phyloP scores from a whole-genome alignment of 2,113 vertebrate species.

The Cyprinodon brontotheroides region DNA sequence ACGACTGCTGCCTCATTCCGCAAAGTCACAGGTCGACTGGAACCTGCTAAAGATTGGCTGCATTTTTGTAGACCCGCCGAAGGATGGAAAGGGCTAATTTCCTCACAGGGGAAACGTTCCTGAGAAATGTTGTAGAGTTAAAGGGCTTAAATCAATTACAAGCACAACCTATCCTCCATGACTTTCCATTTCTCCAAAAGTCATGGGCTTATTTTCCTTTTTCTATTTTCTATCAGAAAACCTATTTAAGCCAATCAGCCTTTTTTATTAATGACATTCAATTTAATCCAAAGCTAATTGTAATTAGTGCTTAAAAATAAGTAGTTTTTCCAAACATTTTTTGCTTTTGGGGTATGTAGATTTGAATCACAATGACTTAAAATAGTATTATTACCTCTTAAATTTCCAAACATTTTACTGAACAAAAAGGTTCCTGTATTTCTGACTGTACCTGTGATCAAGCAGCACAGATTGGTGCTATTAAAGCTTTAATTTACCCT shows the following conservation, averaged over 20 bases:
- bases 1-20: constrained; percentile 35
- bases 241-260: no score
- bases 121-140: not conserved
- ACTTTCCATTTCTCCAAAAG: not conserved
- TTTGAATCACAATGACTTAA: not conserved
- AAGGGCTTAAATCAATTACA: not conserved
- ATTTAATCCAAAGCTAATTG: not conserved
- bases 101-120: constrained; percentile 25
- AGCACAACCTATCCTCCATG: not conserved
- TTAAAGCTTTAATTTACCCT: no score
- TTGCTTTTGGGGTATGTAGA: not conserved
- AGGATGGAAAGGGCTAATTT: constrained; percentile 34
- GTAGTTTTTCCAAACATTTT: not conserved
- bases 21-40: constrained; percentile 31
- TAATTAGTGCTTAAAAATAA: not conserved
- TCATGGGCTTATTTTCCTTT: not conserved
- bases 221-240: not conserved
- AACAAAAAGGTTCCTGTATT: no score
- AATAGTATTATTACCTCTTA: no score
- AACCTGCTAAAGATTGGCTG: constrained; percentile 27
- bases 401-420: no score
- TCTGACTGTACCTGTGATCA: no score
- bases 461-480: no score
- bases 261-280: not conserved
- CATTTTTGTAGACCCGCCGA: constrained; percentile 23